Evolutionary conservation across 2,888 invertebrate species (phyloP).

Genomic region (Steromphala cineraria): DNA sequence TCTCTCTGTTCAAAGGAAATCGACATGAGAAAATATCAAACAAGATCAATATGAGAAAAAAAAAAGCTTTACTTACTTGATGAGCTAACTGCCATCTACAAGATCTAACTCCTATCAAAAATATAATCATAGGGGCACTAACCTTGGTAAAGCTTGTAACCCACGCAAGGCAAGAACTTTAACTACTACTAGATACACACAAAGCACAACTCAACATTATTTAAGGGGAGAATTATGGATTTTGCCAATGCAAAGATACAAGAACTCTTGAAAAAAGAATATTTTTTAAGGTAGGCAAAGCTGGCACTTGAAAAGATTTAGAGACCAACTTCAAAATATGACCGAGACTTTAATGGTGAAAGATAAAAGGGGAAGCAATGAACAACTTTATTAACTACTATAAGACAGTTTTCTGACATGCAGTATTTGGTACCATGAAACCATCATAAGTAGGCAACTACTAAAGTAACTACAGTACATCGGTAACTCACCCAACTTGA

Average conservation of each 20-base stretch:
- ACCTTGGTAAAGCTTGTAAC: constrained; percentile 44
- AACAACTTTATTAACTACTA: too few species aligned
- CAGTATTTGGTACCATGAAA: neutral
- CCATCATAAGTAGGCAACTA: neutral
- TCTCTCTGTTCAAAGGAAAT: too few species aligned
- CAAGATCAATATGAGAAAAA: neutral
- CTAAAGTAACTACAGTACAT: neutral
- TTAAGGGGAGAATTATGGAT: neutral
- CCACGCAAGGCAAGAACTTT: neutral
- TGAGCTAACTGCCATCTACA: neutral
- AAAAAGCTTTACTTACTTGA: constrained; percentile 34
- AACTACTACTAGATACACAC: neutral
- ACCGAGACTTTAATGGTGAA: too few species aligned
- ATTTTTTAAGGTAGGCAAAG: neutral
- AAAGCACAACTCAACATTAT: neutral
- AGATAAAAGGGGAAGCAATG: too few species aligned
- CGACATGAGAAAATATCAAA: too few species aligned
- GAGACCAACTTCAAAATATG: too few species aligned
- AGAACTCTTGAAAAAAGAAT: neutral
- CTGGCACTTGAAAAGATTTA: neutral
- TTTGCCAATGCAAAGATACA: neutral
- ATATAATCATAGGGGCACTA: constrained; percentile 62
- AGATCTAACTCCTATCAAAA: constrained; percentile 7
- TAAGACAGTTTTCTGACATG: too few species aligned
- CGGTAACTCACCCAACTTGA: constrained; percentile 10